These are phyloP conservation scores for Syngnathus floridae DNA, from an alignment of 2,113 vertebrate genomes.

Conservation along the genomic window DNA sequence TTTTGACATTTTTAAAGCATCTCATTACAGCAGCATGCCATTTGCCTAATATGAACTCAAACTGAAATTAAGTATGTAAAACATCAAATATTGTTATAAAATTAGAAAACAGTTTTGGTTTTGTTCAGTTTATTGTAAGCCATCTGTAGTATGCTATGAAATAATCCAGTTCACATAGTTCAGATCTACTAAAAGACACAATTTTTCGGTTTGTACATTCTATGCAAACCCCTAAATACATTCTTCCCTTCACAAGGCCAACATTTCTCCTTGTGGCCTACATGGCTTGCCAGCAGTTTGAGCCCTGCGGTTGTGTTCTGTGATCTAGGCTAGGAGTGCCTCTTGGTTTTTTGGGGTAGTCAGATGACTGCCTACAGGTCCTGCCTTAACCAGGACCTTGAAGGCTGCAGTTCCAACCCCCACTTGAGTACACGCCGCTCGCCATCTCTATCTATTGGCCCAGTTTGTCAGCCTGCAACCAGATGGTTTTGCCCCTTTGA, in stretches of 20 bases:
- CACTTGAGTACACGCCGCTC: constrained; percentile 2
- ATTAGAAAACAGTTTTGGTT: not conserved
- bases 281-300: constrained; percentile 18
- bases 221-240: constrained; percentile 1
- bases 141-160: not conserved
- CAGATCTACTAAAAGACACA: constrained; percentile 1
- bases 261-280: constrained; percentile 15
- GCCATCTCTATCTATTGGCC: constrained; percentile 30
- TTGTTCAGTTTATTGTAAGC: not conserved
- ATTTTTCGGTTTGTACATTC: constrained; percentile 2
- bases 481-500: constrained; percentile 64
- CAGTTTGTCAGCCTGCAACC: constrained; percentile 50
- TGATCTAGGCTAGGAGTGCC: constrained; percentile 45
- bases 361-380: constrained; percentile 58
- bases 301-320: constrained; percentile 40
- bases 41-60: not conserved
- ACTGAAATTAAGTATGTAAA: not conserved
- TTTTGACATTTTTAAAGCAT: not conserved
- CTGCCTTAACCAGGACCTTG: constrained; percentile 37
- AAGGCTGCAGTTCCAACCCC: constrained; percentile 55
- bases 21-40: not conserved
- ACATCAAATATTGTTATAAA: not conserved
- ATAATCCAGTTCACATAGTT: not conserved
- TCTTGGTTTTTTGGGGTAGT: constrained; percentile 35
- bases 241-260: constrained; percentile 4